phyloP scores from a whole-genome alignment of 2,797 vertebrate species.

The Pangasius mekongensis region DNA sequence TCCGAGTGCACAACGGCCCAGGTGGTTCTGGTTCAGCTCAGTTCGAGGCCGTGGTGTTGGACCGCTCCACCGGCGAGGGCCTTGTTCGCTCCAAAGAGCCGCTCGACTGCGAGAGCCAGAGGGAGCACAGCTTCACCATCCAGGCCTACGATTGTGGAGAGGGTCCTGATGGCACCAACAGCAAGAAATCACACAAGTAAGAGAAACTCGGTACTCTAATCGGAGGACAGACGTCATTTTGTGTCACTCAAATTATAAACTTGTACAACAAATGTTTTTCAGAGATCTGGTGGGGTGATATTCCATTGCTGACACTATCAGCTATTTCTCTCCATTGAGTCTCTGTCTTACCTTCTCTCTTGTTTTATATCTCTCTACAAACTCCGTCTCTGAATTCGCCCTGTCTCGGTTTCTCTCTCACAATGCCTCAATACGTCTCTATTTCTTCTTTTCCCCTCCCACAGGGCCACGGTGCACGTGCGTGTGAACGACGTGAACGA shows the following conservation, averaged over 20 bases:
- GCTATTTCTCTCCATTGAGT: neutral
- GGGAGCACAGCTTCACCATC: conserved; percentile 98
- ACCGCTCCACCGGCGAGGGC: conserved; percentile 95
- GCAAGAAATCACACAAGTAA: conserved; percentile 99
- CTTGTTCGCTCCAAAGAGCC: conserved; percentile 95
- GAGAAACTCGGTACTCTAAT: conserved; percentile 1
- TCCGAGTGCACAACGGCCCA: conserved; percentile 93
- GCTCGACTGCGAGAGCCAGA: conserved; percentile 94
- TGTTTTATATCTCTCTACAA: neutral
- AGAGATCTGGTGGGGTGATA: neutral
- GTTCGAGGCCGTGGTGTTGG: conserved; percentile 95
- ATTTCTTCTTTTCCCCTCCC: neutral
- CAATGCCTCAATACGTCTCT: neutral
- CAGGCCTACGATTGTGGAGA: conserved; percentile 98
- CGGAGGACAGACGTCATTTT: neutral
- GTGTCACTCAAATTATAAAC: neutral
- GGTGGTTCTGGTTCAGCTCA: conserved; percentile 81
- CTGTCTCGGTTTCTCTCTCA: neutral
- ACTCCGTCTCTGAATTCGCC: neutral
- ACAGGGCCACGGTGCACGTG: conserved; percentile 94
- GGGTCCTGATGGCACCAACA: conserved; percentile 91
- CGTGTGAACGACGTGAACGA: conserved; percentile 98
- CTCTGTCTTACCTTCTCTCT: neutral
- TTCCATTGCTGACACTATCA: neutral
- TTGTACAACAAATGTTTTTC: neutral